phyloP scores from a whole-genome alignment of 1,140 invertebrate species.

The Aphis gossypii region DNA sequence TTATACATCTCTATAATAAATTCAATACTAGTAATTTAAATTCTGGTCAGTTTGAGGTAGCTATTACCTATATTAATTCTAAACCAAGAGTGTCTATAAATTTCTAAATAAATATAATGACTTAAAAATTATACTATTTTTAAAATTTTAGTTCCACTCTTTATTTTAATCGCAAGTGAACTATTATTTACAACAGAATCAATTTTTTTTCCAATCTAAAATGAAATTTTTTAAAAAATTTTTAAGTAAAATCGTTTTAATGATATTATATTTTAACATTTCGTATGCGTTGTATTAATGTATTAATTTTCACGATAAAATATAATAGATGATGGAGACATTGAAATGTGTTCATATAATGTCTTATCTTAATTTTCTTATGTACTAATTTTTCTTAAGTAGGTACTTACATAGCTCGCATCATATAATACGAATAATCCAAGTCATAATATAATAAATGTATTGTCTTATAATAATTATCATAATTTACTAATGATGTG shows the following conservation, averaged over 20 bases:
- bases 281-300: background rate
- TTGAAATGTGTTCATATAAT: background rate
- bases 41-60: background rate
- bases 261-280: background rate
- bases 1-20: background rate
- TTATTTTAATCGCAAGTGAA: background rate
- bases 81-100: background rate
- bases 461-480: background rate
- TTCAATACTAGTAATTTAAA: background rate
- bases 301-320: background rate
- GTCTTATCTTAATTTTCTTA: background rate
- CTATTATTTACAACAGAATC: no score
- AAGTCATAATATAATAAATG: slow-evolving; percentile 9
- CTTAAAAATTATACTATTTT: background rate
- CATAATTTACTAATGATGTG: background rate
- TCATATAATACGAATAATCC: background rate
- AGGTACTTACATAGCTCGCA: background rate
- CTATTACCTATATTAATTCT: background rate
- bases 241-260: background rate
- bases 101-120: background rate
- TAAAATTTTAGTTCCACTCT: background rate
- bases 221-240: background rate
- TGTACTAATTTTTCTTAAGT: background rate
- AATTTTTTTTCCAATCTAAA: background rate
- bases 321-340: background rate